Base-by-base conservation (phyloP, 1,140 invertebrate species). In the Achatina immaculata region DNA sequence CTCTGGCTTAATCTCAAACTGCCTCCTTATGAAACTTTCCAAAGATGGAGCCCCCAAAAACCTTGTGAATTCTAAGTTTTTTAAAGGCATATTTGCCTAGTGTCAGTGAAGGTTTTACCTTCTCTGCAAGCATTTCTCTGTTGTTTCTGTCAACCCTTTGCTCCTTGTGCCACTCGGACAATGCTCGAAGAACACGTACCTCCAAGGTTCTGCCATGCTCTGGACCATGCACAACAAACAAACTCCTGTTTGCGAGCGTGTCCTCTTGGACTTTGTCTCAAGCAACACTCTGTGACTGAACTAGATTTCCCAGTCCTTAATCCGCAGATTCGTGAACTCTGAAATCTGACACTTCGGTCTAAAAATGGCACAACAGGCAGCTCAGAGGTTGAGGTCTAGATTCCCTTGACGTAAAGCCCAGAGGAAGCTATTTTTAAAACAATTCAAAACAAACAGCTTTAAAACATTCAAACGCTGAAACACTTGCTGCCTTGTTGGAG, bases 201-300 rank as follows among this genome's bases (percentile, higher is more conserved):
- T 45, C 43, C 42, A 45, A 14, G 38, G 21, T 34, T 48, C 42
- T 45, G 28, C 71, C 24, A 9, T 14, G 43, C 9, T 3, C 28
- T 48, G 19, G 43, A 43, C 71, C 71, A 72, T 72, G 69, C 36
- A 72, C 43, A 73, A 51, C 71, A 73, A 73, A 73, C 71, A 73
- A 73, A 6, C 31, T 48, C 43, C 28, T 73, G 43, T 73, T 73
- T 73, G 71, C 42, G 71, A 48, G 71, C 71, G 71, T 73, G 71
- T 73, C 71, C 36, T 24, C 24, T 48, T 0, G 42, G 71, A 34
- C 40, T 34, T 73, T 51, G 28, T 28, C 42, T 34, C 71, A 48
- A 16, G 71, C 71, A 73, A 73, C 71, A 45, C 19, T 73, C 48
- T 73, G 71, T 73, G 24, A 73, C 71, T 48, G 43, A 34, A 21